Base-by-base conservation (phyloP, 2,797 vertebrate species). In the Microctenopoma steveboyesi region DNA sequence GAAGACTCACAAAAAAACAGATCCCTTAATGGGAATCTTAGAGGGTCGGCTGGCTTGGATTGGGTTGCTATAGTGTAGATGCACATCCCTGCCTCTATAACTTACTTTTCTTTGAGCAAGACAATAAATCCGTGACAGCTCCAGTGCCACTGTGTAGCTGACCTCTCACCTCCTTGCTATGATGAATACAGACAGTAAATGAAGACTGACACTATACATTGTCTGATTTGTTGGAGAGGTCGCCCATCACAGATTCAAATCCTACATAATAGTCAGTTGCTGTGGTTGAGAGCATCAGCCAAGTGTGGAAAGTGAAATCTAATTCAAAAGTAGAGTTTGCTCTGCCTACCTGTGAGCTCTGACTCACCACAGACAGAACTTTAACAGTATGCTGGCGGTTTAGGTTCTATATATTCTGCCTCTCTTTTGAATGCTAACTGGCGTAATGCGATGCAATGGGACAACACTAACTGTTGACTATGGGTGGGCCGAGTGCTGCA, bases 401-500 rank as follows among this genome's bases (percentile, higher is more conserved):
- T 33, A 46, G 58, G 1, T 64, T 74, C 33, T 47, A 11, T 46
- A 49, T 16, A 22, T 5, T 0, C 6, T 15, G 1, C 46, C 25
- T 64, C 54, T 57, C 53, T 82, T 67, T 47, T 55, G 69, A 78
- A 85, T 72, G 82, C 72, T 77, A 72, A 77, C 77, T 75, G 66
- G 63, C 79, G 72, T 83, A 76, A 81, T 83, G 72, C 73, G 33
- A 86, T 16, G 39, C 70, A 84, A 88, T 84, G 65, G 81, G 62
- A 88, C 64, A 56, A 69, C 57, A 56, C 53, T 83, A 78, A 88
- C 76, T 81, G 83, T 89, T 82, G 81, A 85, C 79, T 82, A 18
- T 16, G 78, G 76, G 78, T 80, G 74, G 66, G 56, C 79, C 37
- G 39, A 64, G 74, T 69, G 25, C 52, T 86, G 48, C 33, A 80